Percentiles rank a stretch among this genome's conserved stretches.
These are phyloP conservation scores for Rhyacophila evoluta DNA, from an alignment of 2,888 invertebrate species.

Conservation along the genomic window DNA sequence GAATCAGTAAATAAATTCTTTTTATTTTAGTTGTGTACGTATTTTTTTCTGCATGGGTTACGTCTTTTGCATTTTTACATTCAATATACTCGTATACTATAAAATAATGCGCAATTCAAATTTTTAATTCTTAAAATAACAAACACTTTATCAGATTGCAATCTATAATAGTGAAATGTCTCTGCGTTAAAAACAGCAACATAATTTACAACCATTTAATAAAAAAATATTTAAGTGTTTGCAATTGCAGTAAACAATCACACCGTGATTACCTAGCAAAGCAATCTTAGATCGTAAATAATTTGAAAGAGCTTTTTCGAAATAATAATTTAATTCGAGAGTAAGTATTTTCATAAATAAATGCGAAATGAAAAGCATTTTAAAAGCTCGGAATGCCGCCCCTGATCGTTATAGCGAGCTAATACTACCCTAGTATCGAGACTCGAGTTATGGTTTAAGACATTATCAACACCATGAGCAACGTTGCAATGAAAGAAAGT, in stretches of 20 bases:
- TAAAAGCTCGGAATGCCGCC: neutral
- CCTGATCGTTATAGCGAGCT: constrained; percentile 7
- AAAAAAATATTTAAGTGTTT: neutral
- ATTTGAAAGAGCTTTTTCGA: neutral
- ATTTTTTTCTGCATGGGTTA: no score
- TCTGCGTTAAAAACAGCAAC: no score
- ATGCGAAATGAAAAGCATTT: neutral
- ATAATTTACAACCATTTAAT: no score
- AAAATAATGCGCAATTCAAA: no score
- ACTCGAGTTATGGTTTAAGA: constrained; percentile 13
- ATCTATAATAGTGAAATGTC: no score
- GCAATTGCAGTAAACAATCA: neutral
- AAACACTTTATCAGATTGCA: no score
- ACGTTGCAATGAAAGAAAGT: constrained; percentile 8
- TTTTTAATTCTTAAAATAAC: no score
- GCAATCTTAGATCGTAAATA: neutral
- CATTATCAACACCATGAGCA: constrained; percentile 17
- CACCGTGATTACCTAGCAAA: neutral
- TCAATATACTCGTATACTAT: no score
- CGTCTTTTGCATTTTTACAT: no score
- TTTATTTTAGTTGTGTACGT: no score
- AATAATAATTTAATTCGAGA: neutral
- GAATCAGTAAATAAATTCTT: no score
- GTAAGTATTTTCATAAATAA: constrained; percentile 5
- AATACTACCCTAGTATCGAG: constrained; percentile 11